Evolutionary conservation across 2,797 vertebrate genomes (phyloP), one percentile per base, ranked within the genome.

Genomic region (Melanotaenia trifasciata): DNA sequence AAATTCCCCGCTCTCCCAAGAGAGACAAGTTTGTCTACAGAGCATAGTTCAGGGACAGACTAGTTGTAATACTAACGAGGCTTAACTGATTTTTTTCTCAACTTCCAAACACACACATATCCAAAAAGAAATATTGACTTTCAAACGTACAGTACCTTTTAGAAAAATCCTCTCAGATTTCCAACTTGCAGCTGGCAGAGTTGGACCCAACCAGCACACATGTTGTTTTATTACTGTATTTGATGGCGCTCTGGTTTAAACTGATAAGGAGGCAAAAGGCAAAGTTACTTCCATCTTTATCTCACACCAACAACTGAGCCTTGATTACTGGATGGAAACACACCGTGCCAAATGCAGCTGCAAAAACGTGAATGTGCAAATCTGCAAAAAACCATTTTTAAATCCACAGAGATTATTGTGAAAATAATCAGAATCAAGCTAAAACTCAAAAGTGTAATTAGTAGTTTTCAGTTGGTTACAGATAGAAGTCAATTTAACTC

Each of bases 1-100:
- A 93, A 93, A 84, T 86, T 90, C 90, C 92, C 87, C 54, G 24
- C 81, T 87, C 83, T 91, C 88, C 85, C 87, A 30, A 76, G 90
- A 90, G 87, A 84, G 77, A 86, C 61, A 72, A 86, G 85, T 84
- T 81, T 83, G 82, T 84, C 85, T 74, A 79, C 76, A 70, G 89
- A 91, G 85, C 89, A 84, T 54, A 91, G 90, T 87, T 90, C 83
- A 88, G 85, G 87, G 87, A 88, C 89, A 81, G 80, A 54, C 60
- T 64, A 74, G 78, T 78, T 67, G 82, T 68, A 78, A 86, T 80
- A 83, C 78, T 65, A 68, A 79, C 63, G 4, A 75, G 78, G 82
- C 62, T 71, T 67, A 76, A 76, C 80, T 74, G 70, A 71, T 69
- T 76, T 70, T 30, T 60, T 67, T 84, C 83, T 84, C 70, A 80